Conservation (phyloP, 1,140 invertebrate species). For the Drosophila tropicalis region DNA sequence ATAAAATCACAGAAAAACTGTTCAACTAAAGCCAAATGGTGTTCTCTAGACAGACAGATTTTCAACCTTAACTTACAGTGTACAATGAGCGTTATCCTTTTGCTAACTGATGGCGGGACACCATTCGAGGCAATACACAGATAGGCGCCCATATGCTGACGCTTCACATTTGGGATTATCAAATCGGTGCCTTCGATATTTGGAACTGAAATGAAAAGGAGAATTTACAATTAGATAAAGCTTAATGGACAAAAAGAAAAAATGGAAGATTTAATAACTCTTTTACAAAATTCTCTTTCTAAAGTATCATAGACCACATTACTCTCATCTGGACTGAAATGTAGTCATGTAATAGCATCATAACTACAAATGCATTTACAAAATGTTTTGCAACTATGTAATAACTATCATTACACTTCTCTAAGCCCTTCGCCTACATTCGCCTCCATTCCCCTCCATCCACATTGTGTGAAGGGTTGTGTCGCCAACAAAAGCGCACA, state of each 20-base stretch:
- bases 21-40: too few relatives aligned
- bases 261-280: conserved; percentile 1
- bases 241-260: conserved; percentile 15
- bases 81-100: conserved; percentile 93
- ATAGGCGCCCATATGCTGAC: conserved; percentile 94
- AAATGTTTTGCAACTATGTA: conserved; percentile 51
- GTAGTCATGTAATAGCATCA: conserved; percentile 34
- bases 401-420: conserved; percentile 57
- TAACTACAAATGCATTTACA: conserved; percentile 52
- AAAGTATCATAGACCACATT: neutral
- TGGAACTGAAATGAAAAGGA: conserved; percentile 84
- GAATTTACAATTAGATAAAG: neutral
- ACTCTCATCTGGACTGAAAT: neutral
- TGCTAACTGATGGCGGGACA: conserved; percentile 93
- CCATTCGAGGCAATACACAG: conserved; percentile 94
- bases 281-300: neutral
- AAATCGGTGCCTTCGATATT: conserved; percentile 90
- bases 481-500: conserved; percentile 40
- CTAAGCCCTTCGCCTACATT: conserved; percentile 41
- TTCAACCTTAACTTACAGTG: conserved; percentile 88
- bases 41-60: too few relatives aligned
- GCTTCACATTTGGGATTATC: conserved; percentile 91
- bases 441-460: conserved; percentile 23
- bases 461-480: conserved; percentile 23
- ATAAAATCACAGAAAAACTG: too few relatives aligned